Conservation (phyloP, 2,888 invertebrate species). For the Catotricha subobsoleta region DNA sequence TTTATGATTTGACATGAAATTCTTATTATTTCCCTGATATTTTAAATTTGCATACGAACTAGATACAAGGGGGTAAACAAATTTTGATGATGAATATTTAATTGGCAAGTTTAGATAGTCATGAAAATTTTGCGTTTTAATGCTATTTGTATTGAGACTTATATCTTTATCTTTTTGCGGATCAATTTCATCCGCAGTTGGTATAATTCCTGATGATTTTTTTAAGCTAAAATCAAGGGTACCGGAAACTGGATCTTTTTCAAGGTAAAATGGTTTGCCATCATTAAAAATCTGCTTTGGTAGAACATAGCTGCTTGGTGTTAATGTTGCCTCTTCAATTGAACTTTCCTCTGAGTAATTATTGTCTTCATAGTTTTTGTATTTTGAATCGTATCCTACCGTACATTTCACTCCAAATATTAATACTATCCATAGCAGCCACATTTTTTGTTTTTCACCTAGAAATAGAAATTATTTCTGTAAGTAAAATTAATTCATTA, state of each 20-base stretch:
- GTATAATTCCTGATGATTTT: slow-evolving; percentile 25
- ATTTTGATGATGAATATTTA: slow-evolving; percentile 47
- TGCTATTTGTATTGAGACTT: slow-evolving; percentile 18
- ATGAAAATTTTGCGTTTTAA: slow-evolving; percentile 42
- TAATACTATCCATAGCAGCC: too few relatives aligned
- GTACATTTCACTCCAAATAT: too few relatives aligned
- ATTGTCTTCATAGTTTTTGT: too few relatives aligned
- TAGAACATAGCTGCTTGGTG: slow-evolving; percentile 20
- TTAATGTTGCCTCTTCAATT: neutral
- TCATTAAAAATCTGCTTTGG: slow-evolving; percentile 45
- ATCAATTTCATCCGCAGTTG: slow-evolving; percentile 13
- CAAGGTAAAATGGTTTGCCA: slow-evolving; percentile 49
- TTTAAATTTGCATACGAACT: slow-evolving; percentile 55
- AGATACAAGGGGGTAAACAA: slow-evolving; percentile 49
- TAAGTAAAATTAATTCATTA: too few relatives aligned
- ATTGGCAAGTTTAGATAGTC: slow-evolving; percentile 49
- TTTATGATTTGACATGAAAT: slow-evolving; percentile 34
- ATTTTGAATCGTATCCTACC: too few relatives aligned
- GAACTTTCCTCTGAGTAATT: slow-evolving; percentile 6
- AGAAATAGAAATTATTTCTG: too few relatives aligned
- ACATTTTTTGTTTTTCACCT: too few relatives aligned
- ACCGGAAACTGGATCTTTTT: slow-evolving; percentile 49
- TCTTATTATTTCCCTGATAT: slow-evolving; percentile 42
- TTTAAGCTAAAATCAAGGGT: slow-evolving; percentile 41
- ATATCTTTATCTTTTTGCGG: slow-evolving; percentile 40